phyloP scores from a whole-genome alignment of 2,113 vertebrate species.

The Cichladusa arquata region DNA sequence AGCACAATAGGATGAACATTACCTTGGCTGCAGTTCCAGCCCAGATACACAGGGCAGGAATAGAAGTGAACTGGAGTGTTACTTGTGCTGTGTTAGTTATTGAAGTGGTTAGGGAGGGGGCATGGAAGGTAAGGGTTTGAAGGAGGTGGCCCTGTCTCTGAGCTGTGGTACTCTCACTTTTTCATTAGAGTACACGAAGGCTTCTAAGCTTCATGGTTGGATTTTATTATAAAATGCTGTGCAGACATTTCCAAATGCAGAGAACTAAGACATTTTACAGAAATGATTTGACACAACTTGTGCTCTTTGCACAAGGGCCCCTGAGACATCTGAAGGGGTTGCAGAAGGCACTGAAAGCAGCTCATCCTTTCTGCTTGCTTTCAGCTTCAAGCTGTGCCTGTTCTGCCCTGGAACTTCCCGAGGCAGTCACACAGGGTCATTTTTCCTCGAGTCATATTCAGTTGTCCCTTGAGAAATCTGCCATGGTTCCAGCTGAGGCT shows the following conservation, averaged over 20 bases:
- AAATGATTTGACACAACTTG: not conserved
- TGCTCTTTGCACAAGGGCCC: not conserved
- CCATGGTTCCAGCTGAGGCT: not conserved
- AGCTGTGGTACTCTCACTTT: not conserved
- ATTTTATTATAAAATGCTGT: not conserved
- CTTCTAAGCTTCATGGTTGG: not conserved
- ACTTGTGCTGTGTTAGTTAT: not conserved
- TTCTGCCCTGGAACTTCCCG: not conserved
- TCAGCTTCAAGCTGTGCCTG: not conserved
- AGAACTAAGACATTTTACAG: not conserved
- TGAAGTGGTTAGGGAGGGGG: too few species aligned
- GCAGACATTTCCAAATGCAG: not conserved
- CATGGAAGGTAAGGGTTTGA: not conserved
- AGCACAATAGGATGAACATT: not conserved
- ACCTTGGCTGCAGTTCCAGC: not conserved
- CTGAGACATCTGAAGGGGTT: not conserved
- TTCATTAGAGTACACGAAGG: not conserved
- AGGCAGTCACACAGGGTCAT: not conserved
- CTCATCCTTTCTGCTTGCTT: not conserved
- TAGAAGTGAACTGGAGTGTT: not conserved
- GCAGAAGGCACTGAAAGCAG: not conserved
- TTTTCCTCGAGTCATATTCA: rapidly evolving
- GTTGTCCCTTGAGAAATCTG: not conserved
- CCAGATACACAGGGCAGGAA: not conserved
- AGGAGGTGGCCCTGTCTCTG: not conserved